Conservation (phyloP, 2,797 vertebrate genomes). For the Sebastes steindachneri region DNA sequence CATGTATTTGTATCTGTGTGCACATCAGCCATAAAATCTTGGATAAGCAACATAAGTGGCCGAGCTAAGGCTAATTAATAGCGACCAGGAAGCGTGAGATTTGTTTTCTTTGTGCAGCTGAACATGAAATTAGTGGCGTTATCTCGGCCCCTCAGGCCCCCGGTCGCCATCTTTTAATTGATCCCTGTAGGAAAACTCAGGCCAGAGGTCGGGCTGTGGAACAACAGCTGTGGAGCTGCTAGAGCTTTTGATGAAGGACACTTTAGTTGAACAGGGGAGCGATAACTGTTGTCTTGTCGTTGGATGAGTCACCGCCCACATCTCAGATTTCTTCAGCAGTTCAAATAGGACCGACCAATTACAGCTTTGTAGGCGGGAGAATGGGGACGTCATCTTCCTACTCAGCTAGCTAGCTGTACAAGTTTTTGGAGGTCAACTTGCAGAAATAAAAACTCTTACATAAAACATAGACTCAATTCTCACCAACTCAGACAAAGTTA, state of each 20-base stretch:
- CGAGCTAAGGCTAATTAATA: constrained; percentile 81
- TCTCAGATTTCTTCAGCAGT: neutral
- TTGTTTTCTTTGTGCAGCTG: constrained; percentile 86
- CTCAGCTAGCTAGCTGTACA: neutral
- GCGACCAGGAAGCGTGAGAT: constrained; percentile 85
- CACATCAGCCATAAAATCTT: constrained; percentile 39
- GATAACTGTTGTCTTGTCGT: neutral
- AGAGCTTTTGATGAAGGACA: neutral
- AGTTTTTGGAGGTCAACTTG: neutral
- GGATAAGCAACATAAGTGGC: constrained; percentile 33
- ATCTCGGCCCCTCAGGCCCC: constrained; percentile 90
- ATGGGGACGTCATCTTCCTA: neutral
- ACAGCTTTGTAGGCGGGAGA: neutral
- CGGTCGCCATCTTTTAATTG: constrained; percentile 60
- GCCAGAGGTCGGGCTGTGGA: constrained; percentile 30
- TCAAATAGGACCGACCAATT: neutral
- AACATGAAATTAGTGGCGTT: constrained; percentile 88
- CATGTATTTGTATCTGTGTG: neutral
- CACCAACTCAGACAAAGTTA: neutral
- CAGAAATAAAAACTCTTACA: neutral
- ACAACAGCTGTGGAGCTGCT: neutral
- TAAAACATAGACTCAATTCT: neutral
- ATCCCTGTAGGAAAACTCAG: neutral
- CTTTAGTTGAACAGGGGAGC: too few relatives aligned
- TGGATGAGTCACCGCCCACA: neutral